These are phyloP conservation scores for Sogatella furcifera DNA, from an alignment of 1,140 invertebrate genomes.

Conservation along the genomic window DNA sequence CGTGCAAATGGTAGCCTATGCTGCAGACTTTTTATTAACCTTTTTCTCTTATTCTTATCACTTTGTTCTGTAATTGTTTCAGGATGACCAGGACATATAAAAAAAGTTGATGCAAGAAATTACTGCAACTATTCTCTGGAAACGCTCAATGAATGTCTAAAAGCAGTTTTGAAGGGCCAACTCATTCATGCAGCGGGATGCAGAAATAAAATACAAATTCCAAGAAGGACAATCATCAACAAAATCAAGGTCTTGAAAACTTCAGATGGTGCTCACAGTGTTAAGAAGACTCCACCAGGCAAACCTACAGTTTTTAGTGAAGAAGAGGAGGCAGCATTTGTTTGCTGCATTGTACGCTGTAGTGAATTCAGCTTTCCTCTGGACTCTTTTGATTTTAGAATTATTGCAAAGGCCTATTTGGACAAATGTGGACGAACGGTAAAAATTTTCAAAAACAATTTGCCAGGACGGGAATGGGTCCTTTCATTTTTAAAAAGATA, in stretches of 20 bases:
- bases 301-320: neutral
- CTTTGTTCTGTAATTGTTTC: slow-evolving; percentile 4
- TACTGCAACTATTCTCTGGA: slow-evolving; percentile 13
- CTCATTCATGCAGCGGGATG: slow-evolving; percentile 13
- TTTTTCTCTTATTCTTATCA: neutral
- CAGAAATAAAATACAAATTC: slow-evolving; percentile 14
- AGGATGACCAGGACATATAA: slow-evolving; percentile 13
- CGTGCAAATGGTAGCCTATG: neutral
- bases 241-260: slow-evolving; percentile 9
- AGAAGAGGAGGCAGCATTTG: slow-evolving; percentile 8
- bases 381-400: slow-evolving; percentile 4
- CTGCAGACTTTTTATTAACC: neutral
- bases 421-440: slow-evolving; percentile 7
- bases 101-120: slow-evolving; percentile 9
- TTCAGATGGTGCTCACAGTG: neutral
- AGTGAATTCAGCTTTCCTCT: slow-evolving; percentile 7
- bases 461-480: slow-evolving; percentile 26
- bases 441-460: slow-evolving; percentile 24
- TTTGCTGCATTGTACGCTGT: neutral
- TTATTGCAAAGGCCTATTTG: slow-evolving; percentile 5
- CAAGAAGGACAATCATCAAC: slow-evolving; percentile 15
- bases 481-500: slow-evolving; percentile 24
- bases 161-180: slow-evolving; percentile 1
- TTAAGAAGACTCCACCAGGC: neutral
- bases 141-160: slow-evolving; percentile 2